These are phyloP conservation scores for Erethizon dorsatum DNA, from an alignment of 2,797 vertebrate genomes.

Conservation along the genomic window DNA sequence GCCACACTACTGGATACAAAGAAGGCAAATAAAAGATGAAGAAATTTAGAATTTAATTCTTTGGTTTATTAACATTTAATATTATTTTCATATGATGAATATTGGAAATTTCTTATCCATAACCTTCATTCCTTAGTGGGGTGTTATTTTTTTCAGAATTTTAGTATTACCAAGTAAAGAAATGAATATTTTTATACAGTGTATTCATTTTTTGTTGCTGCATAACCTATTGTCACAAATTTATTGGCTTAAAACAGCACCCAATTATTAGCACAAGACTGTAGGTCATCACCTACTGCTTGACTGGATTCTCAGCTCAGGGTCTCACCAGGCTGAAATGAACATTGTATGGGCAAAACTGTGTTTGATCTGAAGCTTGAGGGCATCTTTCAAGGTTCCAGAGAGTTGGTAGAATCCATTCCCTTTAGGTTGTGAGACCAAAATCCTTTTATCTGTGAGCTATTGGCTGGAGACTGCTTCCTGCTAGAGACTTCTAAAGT, in stretches of 20 bases:
- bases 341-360: too few species aligned
- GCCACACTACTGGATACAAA: background rate
- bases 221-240: background rate
- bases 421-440: background rate
- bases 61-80: background rate
- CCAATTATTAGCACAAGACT: background rate
- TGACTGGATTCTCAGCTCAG: background rate
- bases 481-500: too few species aligned
- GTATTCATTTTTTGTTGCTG: background rate
- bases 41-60: background rate
- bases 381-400: background rate
- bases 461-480: background rate
- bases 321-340: background rate
- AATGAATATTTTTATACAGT: background rate
- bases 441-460: background rate
- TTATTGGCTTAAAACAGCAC: background rate
- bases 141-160: background rate
- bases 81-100: background rate
- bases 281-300: background rate
- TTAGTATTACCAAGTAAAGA: background rate
- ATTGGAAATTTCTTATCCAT: background rate
- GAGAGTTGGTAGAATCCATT: background rate
- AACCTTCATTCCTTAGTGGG: background rate
- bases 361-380: background rate
- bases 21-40: background rate